phyloP scores from a whole-genome alignment of 2,797 vertebrate species.

The Thaleichthys pacificus region DNA sequence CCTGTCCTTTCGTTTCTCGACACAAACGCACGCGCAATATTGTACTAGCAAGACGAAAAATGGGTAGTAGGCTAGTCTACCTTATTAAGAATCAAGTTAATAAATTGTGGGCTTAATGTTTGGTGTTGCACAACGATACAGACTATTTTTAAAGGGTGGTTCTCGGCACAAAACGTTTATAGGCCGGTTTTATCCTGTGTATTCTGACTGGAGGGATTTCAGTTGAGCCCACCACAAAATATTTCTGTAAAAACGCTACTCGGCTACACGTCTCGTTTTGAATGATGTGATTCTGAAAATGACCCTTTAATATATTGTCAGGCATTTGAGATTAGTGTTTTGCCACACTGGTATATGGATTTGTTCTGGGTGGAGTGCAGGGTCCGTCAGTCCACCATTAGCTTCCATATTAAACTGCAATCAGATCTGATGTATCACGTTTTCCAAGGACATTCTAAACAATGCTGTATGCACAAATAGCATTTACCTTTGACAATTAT shows the following conservation, averaged over 20 bases:
- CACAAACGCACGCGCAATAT: too few relatives aligned
- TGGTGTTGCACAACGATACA: background rate
- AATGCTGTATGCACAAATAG: too few relatives aligned
- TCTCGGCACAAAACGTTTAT: background rate
- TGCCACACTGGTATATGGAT: background rate
- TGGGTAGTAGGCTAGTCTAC: too few relatives aligned
- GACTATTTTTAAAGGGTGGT: background rate
- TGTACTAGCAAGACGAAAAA: too few relatives aligned
- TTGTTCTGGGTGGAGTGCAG: background rate
- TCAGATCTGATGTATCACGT: background rate
- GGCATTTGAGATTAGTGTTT: too few relatives aligned
- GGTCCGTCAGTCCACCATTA: slow-evolving; percentile 20
- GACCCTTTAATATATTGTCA: too few relatives aligned
- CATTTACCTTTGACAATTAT: background rate
- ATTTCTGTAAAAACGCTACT: background rate
- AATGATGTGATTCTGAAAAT: too few relatives aligned
- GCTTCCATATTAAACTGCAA: background rate
- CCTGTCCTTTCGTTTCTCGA: background rate
- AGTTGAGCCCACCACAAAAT: background rate
- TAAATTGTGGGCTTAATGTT: too few relatives aligned
- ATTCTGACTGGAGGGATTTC: background rate
- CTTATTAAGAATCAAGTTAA: too few relatives aligned
- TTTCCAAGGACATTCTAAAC: background rate
- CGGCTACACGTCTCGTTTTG: too few relatives aligned
- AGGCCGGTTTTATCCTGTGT: slow-evolving; percentile 13